These are phyloP conservation scores for Cyanistes caeruleus DNA, from an alignment of 2,113 vertebrate species.

Conservation along the genomic window DNA sequence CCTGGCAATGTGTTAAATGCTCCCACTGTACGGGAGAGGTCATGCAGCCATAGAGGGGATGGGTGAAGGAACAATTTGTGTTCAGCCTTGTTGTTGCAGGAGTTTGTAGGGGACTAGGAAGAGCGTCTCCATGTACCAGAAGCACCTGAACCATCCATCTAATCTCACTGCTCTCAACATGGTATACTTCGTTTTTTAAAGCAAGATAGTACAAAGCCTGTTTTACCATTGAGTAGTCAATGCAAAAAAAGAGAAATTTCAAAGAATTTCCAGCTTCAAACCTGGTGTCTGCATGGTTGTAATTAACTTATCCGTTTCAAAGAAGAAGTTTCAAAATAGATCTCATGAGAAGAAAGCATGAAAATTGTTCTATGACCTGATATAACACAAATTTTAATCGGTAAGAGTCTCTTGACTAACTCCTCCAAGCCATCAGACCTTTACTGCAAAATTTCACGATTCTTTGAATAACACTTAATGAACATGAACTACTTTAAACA, in stretches of 20 bases:
- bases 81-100: background rate
- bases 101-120: background rate
- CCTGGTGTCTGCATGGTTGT: background rate
- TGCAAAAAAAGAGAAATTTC: background rate
- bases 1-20: background rate
- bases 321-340: background rate
- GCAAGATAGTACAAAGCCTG: background rate
- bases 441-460: background rate
- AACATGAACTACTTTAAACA: conserved; percentile 38
- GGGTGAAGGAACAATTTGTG: background rate
- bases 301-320: background rate
- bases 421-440: background rate
- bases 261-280: background rate
- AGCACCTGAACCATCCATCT: background rate
- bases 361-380: background rate
- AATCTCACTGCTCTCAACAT: background rate
- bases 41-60: too few relatives aligned
- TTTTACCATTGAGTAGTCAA: background rate
- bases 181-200: background rate
- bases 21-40: background rate
- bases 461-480: conserved; percentile 49
- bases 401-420: background rate
- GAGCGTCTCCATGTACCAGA: background rate
- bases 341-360: background rate
- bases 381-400: background rate